Evolutionary conservation across 1,140 invertebrate genomes (phyloP).

Genomic region (Trichomalopsis sarcophagae): DNA sequence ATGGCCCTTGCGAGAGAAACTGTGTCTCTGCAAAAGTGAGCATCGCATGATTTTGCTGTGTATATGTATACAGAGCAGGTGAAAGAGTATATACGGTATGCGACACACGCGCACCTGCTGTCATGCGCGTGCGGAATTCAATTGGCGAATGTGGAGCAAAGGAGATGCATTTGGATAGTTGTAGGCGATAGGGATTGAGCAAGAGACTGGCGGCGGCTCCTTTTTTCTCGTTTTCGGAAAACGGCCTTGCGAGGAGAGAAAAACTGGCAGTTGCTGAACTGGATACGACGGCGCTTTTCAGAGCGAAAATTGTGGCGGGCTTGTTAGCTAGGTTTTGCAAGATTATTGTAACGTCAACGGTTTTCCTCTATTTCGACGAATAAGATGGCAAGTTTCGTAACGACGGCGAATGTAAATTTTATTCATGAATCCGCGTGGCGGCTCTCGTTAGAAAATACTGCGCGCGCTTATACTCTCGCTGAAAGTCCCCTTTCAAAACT

Average conservation of each 20-base stretch:
- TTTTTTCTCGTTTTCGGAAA: not conserved
- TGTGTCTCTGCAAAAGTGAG: not conserved
- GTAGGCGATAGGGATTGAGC: too few relatives aligned
- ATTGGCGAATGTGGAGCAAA: not conserved
- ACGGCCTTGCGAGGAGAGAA: not conserved
- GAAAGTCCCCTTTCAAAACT: not conserved
- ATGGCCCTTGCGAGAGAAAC: conserved; percentile 3
- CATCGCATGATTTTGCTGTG: not conserved
- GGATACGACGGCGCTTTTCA: too few relatives aligned
- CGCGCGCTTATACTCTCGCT: not conserved
- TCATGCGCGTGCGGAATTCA: not conserved
- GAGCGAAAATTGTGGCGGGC: too few relatives aligned
- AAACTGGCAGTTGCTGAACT: too few relatives aligned
- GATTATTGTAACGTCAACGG: not conserved
- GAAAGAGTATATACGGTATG: not conserved
- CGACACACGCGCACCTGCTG: not conserved
- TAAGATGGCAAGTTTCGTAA: not conserved
- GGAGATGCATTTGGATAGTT: not conserved
- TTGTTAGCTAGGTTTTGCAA: not conserved
- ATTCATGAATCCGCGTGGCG: not conserved
- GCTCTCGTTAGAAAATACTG: not conserved
- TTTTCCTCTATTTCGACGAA: not conserved
- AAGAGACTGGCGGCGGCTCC: not conserved
- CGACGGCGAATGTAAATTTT: conserved; percentile 20
- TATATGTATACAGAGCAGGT: not conserved